These are phyloP conservation scores for Druon quercuslanigerum DNA, from an alignment of 1,140 invertebrate species.

Conservation along the genomic window DNA sequence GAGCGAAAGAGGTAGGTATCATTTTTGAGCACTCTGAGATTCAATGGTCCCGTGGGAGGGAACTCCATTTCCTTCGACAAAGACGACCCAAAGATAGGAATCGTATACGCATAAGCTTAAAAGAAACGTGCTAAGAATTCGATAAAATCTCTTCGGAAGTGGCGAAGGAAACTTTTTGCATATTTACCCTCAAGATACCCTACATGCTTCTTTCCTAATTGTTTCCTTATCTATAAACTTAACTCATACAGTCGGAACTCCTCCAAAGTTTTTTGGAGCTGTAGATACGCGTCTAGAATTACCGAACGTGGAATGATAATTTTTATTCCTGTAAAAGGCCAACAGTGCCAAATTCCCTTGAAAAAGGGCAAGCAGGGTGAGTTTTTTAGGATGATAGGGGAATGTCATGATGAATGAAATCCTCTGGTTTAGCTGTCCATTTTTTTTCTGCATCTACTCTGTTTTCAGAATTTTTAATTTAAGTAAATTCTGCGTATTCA, in stretches of 20 bases:
- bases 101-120: conserved; percentile 28
- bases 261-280: background rate
- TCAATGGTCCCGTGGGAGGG: conserved; percentile 24
- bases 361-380: too few species aligned
- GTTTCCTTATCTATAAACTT: conserved; percentile 2
- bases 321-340: too few species aligned
- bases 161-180: background rate
- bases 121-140: conserved; percentile 31
- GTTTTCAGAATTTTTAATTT: too few species aligned
- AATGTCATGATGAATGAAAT: too few species aligned
- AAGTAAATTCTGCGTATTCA: too few species aligned
- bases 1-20: conserved; percentile 19
- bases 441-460: too few species aligned
- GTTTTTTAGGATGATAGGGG: too few species aligned
- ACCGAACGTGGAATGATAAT: background rate
- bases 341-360: too few species aligned
- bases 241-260: too few species aligned
- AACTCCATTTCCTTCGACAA: conserved; percentile 27
- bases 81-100: conserved; percentile 26
- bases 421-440: too few species aligned
- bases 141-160: conserved; percentile 23
- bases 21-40: conserved; percentile 29
- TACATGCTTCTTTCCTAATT: conserved; percentile 17
- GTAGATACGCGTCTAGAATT: background rate
- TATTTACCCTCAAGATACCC: conserved; percentile 1